Evolutionary conservation across 2,113 vertebrate species (phyloP).

Genomic region (Pavo muticus): DNA sequence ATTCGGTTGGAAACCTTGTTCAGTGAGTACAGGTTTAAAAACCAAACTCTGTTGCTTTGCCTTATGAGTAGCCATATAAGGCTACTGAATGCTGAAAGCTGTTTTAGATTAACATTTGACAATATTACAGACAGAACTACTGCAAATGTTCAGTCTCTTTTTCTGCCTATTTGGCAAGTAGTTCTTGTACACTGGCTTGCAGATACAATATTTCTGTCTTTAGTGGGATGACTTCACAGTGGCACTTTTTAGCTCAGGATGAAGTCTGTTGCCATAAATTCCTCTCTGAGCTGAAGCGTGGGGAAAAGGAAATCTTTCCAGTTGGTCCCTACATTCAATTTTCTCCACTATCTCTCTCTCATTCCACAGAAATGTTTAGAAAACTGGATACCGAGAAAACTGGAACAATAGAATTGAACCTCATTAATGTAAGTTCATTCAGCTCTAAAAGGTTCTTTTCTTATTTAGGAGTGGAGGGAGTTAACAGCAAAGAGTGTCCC

Average conservation of each 20-base stretch:
- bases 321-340: neutral
- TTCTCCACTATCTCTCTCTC: conserved; percentile 11
- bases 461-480: fast-evolving
- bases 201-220: neutral
- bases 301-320: neutral
- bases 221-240: neutral
- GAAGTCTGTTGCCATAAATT: neutral
- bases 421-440: conserved; percentile 75
- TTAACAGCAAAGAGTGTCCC: neutral
- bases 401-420: conserved; percentile 76
- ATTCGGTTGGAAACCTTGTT: conserved; percentile 83
- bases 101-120: neutral
- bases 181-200: fast-evolving
- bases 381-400: conserved; percentile 79
- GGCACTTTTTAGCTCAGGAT: neutral
- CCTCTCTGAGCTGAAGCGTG: neutral
- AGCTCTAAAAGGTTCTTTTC: neutral
- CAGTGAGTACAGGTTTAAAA: conserved; percentile 67
- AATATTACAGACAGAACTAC: neutral
- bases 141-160: neutral
- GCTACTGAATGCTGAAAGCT: neutral
- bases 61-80: neutral
- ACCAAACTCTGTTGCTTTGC: neutral
- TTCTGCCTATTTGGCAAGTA: neutral
- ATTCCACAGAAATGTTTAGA: conserved; percentile 79